Percentiles rank a stretch among this genome's conserved stretches.
These are phyloP conservation scores for Panagrolaimus sp. DNA, from an alignment of 1,140 invertebrate genomes.

Conservation along the genomic window DNA sequence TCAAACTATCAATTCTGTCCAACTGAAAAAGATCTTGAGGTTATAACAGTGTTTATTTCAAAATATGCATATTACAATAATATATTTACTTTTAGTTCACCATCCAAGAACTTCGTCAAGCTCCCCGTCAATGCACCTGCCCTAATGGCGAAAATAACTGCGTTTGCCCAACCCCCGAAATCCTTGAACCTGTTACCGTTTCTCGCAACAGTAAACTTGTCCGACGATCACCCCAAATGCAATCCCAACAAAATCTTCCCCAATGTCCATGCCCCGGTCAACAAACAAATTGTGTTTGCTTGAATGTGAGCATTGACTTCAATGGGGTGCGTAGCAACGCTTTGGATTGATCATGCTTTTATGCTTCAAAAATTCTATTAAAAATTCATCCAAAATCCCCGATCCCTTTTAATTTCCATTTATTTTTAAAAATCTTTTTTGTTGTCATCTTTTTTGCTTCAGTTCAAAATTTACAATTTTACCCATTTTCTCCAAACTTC, in stretches of 20 bases:
- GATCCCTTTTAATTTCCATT: background rate
- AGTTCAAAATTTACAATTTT: constrained; percentile 4
- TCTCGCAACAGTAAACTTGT: constrained; percentile 5
- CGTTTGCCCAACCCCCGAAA: constrained; percentile 47
- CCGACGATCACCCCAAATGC: constrained; percentile 23
- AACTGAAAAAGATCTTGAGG: constrained; percentile 27
- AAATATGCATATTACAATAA: background rate
- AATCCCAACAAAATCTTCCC: constrained; percentile 18
- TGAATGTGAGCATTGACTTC: constrained; percentile 24
- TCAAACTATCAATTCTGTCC: constrained; percentile 51
- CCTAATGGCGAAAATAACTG: constrained; percentile 47
- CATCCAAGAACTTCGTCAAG: constrained; percentile 43
- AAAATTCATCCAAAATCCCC: background rate
- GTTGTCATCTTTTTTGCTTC: background rate
- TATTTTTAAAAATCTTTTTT: constrained; percentile 6
- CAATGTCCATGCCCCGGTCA: constrained; percentile 35
- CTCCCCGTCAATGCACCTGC: constrained; percentile 45
- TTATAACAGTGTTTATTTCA: background rate
- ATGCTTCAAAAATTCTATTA: constrained; percentile 7
- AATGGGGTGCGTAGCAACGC: constrained; percentile 16
- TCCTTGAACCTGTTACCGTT: constrained; percentile 43
- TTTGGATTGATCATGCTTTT: background rate
- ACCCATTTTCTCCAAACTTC: background rate
- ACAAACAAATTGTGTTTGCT: constrained; percentile 39
- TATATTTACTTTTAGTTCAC: constrained; percentile 35